phyloP scores from a whole-genome alignment of 1,140 invertebrate genomes.

The Acromyrmex heyeri region DNA sequence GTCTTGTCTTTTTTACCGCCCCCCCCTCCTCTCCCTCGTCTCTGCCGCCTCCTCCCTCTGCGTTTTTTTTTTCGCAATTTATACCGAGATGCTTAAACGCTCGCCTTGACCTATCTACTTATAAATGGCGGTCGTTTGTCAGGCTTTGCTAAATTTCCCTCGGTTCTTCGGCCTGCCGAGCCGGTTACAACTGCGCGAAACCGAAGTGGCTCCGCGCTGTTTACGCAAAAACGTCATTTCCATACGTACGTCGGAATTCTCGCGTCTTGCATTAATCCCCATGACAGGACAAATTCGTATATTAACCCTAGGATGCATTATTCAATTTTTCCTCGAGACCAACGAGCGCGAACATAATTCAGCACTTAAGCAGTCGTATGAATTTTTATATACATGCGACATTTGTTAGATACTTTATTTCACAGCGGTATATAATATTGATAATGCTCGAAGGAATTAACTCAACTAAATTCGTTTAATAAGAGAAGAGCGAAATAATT shows the following conservation, averaged over 20 bases:
- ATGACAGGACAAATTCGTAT: conserved; percentile 41
- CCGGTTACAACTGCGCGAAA: conserved; percentile 40
- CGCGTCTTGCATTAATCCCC: conserved; percentile 62
- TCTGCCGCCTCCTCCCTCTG: neutral
- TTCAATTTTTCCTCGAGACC: conserved; percentile 44
- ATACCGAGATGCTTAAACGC: conserved; percentile 58
- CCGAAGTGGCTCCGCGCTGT: conserved; percentile 21
- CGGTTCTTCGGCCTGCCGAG: neutral
- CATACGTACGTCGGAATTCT: conserved; percentile 45
- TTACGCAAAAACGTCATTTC: conserved; percentile 59
- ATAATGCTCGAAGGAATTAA: neutral
- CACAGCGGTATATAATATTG: neutral
- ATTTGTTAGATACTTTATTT: conserved; percentile 1
- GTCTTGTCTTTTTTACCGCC: conserved; percentile 18
- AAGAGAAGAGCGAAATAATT: neutral
- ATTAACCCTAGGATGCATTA: conserved; percentile 30
- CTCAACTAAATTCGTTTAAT: neutral
- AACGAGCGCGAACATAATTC: conserved; percentile 44
- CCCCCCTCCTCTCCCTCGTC: neutral
- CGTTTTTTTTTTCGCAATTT: conserved; percentile 57
- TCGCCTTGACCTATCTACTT: conserved; percentile 74
- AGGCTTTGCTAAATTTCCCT: conserved; percentile 58
- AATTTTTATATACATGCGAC: conserved; percentile 19
- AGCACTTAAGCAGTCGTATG: conserved; percentile 24
- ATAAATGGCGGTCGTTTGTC: conserved; percentile 66